These are phyloP conservation scores for Zapus hudsonius DNA, from an alignment of 2,113 vertebrate genomes.

Conservation along the genomic window DNA sequence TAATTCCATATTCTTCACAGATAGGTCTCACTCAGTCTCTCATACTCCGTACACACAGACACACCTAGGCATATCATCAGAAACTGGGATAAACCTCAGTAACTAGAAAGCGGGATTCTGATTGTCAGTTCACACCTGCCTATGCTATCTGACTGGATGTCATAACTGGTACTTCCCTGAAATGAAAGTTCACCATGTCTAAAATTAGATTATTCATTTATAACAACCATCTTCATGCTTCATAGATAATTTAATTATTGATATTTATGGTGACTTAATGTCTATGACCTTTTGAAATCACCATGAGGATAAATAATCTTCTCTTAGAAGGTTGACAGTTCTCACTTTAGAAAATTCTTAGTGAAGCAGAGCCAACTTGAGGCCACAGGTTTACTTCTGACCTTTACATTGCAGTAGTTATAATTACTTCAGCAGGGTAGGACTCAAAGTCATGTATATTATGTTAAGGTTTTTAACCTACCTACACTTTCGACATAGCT, in stretches of 20 bases:
- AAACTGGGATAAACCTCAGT: neutral
- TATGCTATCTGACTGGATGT: neutral
- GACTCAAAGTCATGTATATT: neutral
- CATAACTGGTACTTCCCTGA: neutral
- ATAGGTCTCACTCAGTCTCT: neutral
- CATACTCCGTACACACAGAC: neutral
- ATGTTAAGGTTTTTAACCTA: neutral
- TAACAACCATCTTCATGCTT: neutral
- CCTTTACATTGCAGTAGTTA: neutral
- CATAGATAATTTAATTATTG: neutral
- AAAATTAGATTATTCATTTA: neutral
- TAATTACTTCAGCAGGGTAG: neutral
- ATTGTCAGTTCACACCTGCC: neutral
- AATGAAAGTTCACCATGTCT: neutral
- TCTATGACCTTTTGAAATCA: neutral
- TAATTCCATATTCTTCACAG: neutral
- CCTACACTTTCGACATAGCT: neutral
- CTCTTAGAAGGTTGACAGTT: neutral
- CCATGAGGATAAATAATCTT: neutral
- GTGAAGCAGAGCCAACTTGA: neutral
- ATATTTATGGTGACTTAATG: neutral
- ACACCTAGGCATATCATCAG: neutral
- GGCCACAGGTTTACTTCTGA: neutral
- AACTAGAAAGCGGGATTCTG: neutral
- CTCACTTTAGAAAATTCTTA: slow-evolving; percentile 20